Evolutionary conservation across 92 coral and sea anemone genomes (phyloP), one percentile per base, ranked within the genome.

Genomic region (Pocillopora grandis): DNA sequence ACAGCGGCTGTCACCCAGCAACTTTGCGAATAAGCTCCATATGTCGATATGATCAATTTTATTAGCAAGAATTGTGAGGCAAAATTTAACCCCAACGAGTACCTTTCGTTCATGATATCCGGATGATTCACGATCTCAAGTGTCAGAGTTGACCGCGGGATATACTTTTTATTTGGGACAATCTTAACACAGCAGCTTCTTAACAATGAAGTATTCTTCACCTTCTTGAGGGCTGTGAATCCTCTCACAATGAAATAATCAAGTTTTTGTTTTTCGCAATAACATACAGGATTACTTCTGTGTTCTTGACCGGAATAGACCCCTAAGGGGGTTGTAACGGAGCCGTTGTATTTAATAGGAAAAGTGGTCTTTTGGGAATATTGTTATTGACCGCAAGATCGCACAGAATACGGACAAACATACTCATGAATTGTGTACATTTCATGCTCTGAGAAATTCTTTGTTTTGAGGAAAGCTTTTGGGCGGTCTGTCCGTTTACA

Each of bases 371-470:
- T 81, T n/a, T 71, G 85, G 84, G 78, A 81, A 81, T 42, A 42
- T 71, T 59, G 59, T 37, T 35, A 35, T 70, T 70, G 70, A 59
- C 70, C 37, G 69, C 85, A 6, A 57, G 68, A n/a, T 58, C 48
- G 37, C 33, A 62, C 80, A 62, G 73, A 83, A 61, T 62, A 61
- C 86, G 55, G 72, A 62, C 86, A 83, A 83, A 83, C 56, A 83
- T 65, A 61, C 80, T 83, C 72, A 74, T 72, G 72, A 83, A 75
- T 74, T 83, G 86, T 83, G 86, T 83, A 72, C 86, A 61, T 72
- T 73, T 52, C 57, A 63, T 31, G 42, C 72, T 18, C 64, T 63
- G 80, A 71, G 60, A 80, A 67, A 80, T 71, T 71, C 76, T 60
- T 82, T 71, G 77, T 80, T 52, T 56, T 23, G 23, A 16, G 55